Evolutionary conservation across 2,888 invertebrate genomes (phyloP), one percentile per base, ranked within the genome.

Genomic region (Nomada ruficornis): DNA sequence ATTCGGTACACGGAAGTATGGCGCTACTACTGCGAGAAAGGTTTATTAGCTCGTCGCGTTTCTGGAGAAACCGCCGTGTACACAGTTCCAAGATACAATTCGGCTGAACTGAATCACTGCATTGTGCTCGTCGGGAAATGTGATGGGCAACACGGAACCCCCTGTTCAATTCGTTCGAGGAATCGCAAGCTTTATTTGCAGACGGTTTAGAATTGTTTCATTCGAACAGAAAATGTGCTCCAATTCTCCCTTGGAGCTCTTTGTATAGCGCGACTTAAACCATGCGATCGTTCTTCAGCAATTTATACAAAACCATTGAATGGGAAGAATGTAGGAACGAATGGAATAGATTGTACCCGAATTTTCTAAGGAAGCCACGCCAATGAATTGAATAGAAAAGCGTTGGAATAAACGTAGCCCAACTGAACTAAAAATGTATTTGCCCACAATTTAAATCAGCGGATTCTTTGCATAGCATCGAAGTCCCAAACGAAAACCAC

Each of bases 11-110:
- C 73, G 78, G 74, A 79, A 77, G 70, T 85, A 63, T 44, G 57
- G 71, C 67, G 36, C 36, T 54, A 57, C 68, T 76, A 73, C 67
- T 67, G 47, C 50, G n/a, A 1, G 64, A 63, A 65, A 75, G 77
- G 78, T 80, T 80, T 83, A 80, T 80, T 71, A 76, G 80, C 75
- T 29, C 52, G 62, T 70, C 70, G 60, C 59, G 65, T 67, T 71
- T 76, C 70, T 67, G 64, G 75, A 76, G 81, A 82, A 82, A 81
- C 81, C 71, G 75, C 59, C 54, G 75, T 52, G 81, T 54, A 80
- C 71, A 75, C 82, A 63, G 55, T 80, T 65, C 71, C 75, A 11
- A 47, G 55, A 10, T 54, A 54, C 57, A 57, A 67, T 65, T 44
- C 76, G 68, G 54, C 47, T 2, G 10, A 29, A 20, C 7, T 76